Evolutionary conservation across 2,113 vertebrate genomes (phyloP), one percentile per base, ranked within the genome.

Genomic region (Uropsilus gracilis): DNA sequence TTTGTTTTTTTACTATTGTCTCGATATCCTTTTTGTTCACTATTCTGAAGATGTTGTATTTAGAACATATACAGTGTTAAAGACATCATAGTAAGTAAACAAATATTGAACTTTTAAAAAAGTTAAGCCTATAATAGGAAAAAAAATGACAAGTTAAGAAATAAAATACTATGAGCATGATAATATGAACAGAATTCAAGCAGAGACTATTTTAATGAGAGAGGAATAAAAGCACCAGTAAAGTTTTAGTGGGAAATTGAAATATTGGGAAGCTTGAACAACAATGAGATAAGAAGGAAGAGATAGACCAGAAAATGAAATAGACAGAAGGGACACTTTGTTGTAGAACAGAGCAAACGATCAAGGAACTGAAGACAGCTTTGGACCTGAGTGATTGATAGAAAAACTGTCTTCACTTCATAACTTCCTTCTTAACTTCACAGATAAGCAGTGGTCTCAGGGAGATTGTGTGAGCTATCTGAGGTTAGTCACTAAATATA

Each of bases 391-490:
- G 32, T 48, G 2, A 44, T 3, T 59, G 6, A 11, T 55, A 69
- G 28, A 55, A 22, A 55, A 22, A 24, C 20, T 14, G 6, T 53
- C 16, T 50, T 13, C 48, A n/a, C 50, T 53, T 53, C 50, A 5
- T 53, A 53, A 53, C 16, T 53, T 53, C 12, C n/a, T 9, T 18
- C 7, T 63, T 17, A 73, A 55, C 17, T 69, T 68, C 26, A 42
- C 7, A 17, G 17, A 39, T 22, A 16, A 42, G 13, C 5, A 10
- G 37, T 17, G 2, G 4, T 39, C 50, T 13, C 14, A 64, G 39
- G 28, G 1, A 46, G 30, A 46, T 7, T 12, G 5, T n/a, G 5
- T 20, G 0, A 42, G 0, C 3, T n/a, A 1, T 34, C 1, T 26
- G 30, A 32, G 26, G 13, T 20, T 32, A 59, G 9, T 13, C 18